A percentile compares a stretch with the other conserved stretches of the same genome.
Conservation (phyloP, 64 coral and sea anemone species). For the Anthopleura sola region DNA sequence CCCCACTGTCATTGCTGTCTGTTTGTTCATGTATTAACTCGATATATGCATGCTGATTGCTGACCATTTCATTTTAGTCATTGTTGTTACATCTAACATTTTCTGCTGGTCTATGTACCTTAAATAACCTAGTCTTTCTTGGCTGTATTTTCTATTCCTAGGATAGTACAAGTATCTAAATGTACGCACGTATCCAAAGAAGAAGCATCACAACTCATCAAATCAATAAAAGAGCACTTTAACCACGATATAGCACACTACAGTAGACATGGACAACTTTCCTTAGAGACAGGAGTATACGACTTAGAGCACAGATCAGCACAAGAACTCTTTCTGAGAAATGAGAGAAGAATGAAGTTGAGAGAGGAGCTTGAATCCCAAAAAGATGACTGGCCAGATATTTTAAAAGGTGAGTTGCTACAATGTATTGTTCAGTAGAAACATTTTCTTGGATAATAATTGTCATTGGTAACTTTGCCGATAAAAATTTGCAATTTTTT, state of each 20-base stretch:
- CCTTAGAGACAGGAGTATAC: conserved; percentile 79
- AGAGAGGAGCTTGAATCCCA: conserved; percentile 60
- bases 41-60: too few species aligned
- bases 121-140: neutral
- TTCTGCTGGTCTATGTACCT: neutral
- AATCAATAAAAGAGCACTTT: conserved; percentile 77
- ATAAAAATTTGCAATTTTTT: too few species aligned
- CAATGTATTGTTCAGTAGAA: too few species aligned
- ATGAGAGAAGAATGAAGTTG: conserved; percentile 80
- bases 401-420: conserved; percentile 58
- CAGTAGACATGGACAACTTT: conserved; percentile 80
- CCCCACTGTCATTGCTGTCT: too few species aligned
- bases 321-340: conserved; percentile 84
- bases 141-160: conserved; percentile 14
- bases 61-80: neutral
- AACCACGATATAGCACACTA: conserved; percentile 92
- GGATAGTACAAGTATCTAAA: conserved; percentile 49
- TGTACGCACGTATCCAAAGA: conserved; percentile 84
- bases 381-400: conserved; percentile 85
- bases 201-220: conserved; percentile 45
- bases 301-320: conserved; percentile 91
- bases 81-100: neutral
- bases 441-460: too few species aligned
- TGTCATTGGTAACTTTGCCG: too few species aligned
- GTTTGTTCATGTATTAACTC: too few species aligned